Conservation (phyloP, 2,113 vertebrate species). For the Perca flavescens region DNA sequence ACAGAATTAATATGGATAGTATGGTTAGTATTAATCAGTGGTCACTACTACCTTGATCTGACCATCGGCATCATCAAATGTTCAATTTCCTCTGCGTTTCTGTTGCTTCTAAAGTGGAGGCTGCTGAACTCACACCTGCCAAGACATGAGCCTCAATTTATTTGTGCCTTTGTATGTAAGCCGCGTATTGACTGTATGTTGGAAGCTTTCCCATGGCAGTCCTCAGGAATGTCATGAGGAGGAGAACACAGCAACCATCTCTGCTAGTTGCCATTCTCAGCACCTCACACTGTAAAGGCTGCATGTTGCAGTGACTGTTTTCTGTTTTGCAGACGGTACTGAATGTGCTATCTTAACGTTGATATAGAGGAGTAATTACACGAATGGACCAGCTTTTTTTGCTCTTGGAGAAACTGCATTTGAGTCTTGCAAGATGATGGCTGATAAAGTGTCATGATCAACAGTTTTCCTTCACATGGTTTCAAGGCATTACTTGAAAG, state of each 20-base stretch:
- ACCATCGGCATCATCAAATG: slow-evolving; percentile 49
- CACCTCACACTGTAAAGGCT: slow-evolving; percentile 3
- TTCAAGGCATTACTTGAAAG: neutral
- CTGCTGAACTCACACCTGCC: slow-evolving; percentile 51
- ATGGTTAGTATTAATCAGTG: slow-evolving; percentile 32
- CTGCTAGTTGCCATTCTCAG: slow-evolving; percentile 21
- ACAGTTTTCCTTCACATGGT: neutral
- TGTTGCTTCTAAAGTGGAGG: slow-evolving; percentile 30
- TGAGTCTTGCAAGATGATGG: slow-evolving; percentile 5
- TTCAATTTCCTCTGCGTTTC: slow-evolving; percentile 35
- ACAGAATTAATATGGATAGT: slow-evolving; percentile 17
- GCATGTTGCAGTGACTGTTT: slow-evolving; percentile 11
- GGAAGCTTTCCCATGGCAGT: slow-evolving; percentile 59
- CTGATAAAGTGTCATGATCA: neutral
- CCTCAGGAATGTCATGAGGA: slow-evolving; percentile 47
- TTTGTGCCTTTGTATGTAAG: slow-evolving; percentile 58
- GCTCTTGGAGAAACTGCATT: neutral
- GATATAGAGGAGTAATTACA: neutral
- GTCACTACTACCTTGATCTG: slow-evolving; percentile 32
- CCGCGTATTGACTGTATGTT: slow-evolving; percentile 49
- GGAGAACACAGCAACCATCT: slow-evolving; percentile 9
- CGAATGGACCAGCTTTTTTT: neutral
- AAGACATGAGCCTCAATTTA: slow-evolving; percentile 58
- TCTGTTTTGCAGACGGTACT: neutral
- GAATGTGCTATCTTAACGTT: neutral